A percentile compares a stretch with the other conserved stretches of the same genome.
Evolutionary conservation across 1,140 invertebrate genomes (phyloP).

Genomic region (Psilanteris sp.): DNA sequence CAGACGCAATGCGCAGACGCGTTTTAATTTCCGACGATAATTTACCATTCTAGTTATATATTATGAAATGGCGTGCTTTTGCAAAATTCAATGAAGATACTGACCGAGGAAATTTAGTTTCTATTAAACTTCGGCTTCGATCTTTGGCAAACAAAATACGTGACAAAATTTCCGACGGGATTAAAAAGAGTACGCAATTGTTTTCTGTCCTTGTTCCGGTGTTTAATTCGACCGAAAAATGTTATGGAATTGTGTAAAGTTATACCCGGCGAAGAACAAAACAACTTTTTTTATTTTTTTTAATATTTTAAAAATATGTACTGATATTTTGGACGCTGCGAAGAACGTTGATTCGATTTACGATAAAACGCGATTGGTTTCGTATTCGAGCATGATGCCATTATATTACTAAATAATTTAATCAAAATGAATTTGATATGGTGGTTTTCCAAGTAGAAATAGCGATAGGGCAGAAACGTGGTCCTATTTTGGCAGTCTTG

Average conservation of each 20-base stretch:
- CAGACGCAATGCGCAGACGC: constrained; percentile 31
- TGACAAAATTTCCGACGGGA: constrained; percentile 24
- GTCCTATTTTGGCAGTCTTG: too few species aligned
- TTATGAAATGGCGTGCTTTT: constrained; percentile 19
- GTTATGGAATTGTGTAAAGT: constrained; percentile 8
- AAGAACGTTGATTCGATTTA: too few species aligned
- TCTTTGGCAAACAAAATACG: constrained; percentile 36
- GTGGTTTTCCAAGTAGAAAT: too few species aligned
- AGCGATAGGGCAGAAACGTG: too few species aligned
- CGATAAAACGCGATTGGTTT: too few species aligned
- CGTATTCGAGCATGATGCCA: too few species aligned
- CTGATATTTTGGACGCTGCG: too few species aligned
- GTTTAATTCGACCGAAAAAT: constrained; percentile 26
- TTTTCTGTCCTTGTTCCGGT: constrained; percentile 26
- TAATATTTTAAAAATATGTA: too few species aligned
- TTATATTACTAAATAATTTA: too few species aligned
- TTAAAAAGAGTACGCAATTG: constrained; percentile 4
- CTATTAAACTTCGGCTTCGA: constrained; percentile 21
- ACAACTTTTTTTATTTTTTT: constrained; percentile 31
- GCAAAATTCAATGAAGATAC: constrained; percentile 20
- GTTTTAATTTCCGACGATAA: constrained; percentile 55
- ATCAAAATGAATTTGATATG: too few species aligned
- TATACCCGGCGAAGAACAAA: background rate
- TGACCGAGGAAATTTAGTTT: constrained; percentile 35
- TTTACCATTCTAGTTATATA: constrained; percentile 43